Percentiles rank a stretch among this genome's conserved stretches.
These are phyloP conservation scores for Sciurus niger DNA, from an alignment of 2,113 vertebrate species.

Conservation along the genomic window DNA sequence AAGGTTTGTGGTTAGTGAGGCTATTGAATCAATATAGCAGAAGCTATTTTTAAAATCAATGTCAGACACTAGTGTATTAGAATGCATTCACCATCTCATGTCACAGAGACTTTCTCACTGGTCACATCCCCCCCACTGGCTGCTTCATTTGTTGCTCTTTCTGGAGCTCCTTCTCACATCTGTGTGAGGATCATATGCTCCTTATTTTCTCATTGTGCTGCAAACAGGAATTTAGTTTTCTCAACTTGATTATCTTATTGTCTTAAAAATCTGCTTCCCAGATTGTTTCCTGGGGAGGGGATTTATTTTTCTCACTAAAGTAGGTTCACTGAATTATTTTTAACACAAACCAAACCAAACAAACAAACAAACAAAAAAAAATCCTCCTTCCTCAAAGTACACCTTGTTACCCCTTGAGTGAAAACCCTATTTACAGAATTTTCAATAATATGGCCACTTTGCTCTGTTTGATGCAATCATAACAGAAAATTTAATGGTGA, in stretches of 20 bases:
- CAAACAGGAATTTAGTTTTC: background rate
- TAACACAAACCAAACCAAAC: background rate
- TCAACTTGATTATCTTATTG: background rate
- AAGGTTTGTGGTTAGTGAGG: background rate
- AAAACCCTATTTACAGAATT: background rate
- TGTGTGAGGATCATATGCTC: too few species aligned
- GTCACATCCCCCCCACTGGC: background rate
- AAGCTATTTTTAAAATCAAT: background rate
- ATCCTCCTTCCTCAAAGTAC: background rate
- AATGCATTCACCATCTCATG: background rate
- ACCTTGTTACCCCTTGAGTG: background rate
- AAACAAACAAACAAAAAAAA: background rate
- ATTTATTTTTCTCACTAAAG: background rate
- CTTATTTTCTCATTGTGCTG: background rate
- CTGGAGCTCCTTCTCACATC: background rate
- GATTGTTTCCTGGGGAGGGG: background rate
- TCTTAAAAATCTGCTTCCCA: background rate
- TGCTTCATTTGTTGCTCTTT: background rate
- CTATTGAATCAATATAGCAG: background rate
- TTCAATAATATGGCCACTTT: background rate
- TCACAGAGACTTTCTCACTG: background rate
- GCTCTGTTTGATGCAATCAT: background rate
- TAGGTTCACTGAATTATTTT: constrained; percentile 17
- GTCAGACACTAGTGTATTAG: background rate
- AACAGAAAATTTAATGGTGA: background rate